phyloP scores from a whole-genome alignment of 2,797 vertebrate genomes.

The Hydrolagus colliei region DNA sequence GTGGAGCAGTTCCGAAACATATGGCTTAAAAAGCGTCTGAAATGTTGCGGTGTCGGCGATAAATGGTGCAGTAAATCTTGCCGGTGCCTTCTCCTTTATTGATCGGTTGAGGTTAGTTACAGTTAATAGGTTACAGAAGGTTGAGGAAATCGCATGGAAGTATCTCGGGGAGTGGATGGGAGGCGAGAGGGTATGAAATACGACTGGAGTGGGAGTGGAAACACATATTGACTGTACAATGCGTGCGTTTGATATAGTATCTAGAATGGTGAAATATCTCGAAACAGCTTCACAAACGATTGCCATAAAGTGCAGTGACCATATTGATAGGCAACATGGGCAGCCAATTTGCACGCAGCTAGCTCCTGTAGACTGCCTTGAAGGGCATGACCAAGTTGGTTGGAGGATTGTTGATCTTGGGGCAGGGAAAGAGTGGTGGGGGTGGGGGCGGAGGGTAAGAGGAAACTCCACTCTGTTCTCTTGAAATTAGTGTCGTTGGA shows the following conservation, averaged over 20 bases:
- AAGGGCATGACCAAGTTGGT: background rate
- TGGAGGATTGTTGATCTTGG: too few species aligned
- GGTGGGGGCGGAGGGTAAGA: too few species aligned
- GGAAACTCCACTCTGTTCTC: too few species aligned
- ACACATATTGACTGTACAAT: too few species aligned
- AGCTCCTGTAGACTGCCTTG: too few species aligned
- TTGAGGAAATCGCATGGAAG: background rate
- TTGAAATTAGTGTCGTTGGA: too few species aligned
- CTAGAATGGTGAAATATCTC: background rate
- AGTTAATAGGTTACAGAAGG: constrained; percentile 15
- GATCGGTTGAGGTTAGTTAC: constrained; percentile 2
- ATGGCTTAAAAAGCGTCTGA: background rate
- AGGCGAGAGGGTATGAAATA: background rate
- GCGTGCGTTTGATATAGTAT: too few species aligned
- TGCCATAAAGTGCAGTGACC: too few species aligned
- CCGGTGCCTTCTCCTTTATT: background rate
- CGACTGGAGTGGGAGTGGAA: too few species aligned
- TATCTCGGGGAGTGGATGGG: background rate
- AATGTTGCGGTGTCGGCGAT: background rate
- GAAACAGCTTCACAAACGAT: too few species aligned
- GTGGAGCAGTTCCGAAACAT: background rate
- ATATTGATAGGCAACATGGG: too few species aligned
- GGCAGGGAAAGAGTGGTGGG: background rate
- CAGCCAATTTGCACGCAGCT: too few species aligned
- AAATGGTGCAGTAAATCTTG: background rate